A percentile compares a stretch with the other conserved stretches of the same genome.
Evolutionary conservation across 2,888 invertebrate genomes (phyloP).

Genomic region (Octodonta nipae): DNA sequence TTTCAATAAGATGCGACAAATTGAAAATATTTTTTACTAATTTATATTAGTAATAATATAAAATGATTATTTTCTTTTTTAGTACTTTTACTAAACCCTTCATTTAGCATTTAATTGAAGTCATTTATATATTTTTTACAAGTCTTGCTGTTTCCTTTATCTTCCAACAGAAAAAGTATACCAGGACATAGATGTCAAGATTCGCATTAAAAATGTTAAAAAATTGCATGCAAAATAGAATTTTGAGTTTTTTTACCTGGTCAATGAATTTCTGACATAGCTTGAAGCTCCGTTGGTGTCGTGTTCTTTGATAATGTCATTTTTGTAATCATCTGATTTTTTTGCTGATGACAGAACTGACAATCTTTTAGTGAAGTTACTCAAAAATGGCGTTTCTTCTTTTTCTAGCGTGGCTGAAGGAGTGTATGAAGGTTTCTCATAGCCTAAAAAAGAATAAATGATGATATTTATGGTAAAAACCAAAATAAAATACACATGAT

Average conservation of each 20-base stretch:
- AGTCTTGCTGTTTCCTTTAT: neutral
- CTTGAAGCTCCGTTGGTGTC: slow-evolving; percentile 28
- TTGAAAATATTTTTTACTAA: too few relatives aligned
- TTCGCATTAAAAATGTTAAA: too few relatives aligned
- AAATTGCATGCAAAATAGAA: too few relatives aligned
- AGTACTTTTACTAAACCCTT: too few relatives aligned
- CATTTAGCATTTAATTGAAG: too few relatives aligned
- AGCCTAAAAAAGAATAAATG: slow-evolving; percentile 15
- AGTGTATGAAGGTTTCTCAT: slow-evolving; percentile 19
- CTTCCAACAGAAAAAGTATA: neutral
- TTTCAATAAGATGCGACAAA: too few relatives aligned
- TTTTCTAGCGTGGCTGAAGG: slow-evolving; percentile 21
- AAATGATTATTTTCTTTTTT: too few relatives aligned
- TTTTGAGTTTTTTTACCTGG: slow-evolving; percentile 17
- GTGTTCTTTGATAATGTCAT: slow-evolving; percentile 31
- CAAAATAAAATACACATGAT: too few relatives aligned
- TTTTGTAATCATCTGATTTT: slow-evolving; percentile 25
- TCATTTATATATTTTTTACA: too few relatives aligned
- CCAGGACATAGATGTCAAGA: too few relatives aligned
- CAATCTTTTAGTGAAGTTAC: slow-evolving; percentile 54
- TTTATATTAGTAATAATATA: too few relatives aligned
- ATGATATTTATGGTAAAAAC: too few relatives aligned
- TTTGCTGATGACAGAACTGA: slow-evolving; percentile 31
- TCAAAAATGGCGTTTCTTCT: slow-evolving; percentile 55
- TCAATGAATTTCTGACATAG: slow-evolving; percentile 18